Conservation (phyloP, 2,888 invertebrate genomes). For the Metellina segmentata region DNA sequence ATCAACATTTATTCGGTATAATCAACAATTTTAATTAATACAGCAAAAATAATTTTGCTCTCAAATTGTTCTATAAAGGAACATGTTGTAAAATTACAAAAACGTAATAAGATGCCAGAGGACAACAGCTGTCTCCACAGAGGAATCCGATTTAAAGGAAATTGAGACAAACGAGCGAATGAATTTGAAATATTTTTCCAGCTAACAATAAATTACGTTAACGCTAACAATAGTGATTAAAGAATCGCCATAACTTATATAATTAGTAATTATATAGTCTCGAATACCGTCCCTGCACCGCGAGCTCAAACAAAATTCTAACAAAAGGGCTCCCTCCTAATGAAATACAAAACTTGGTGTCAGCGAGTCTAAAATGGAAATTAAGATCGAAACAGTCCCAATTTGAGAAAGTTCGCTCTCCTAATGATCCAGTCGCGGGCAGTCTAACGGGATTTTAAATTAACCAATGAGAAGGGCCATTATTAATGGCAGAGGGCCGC, state of each 20-base stretch:
- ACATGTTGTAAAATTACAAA: too few relatives aligned
- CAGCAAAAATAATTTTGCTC: too few relatives aligned
- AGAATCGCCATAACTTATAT: not conserved
- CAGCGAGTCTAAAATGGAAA: conserved; percentile 62
- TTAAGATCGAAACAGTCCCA: conserved; percentile 59
- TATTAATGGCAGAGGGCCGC: conserved; percentile 51
- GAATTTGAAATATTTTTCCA: too few relatives aligned
- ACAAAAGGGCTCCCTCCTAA: conserved; percentile 43
- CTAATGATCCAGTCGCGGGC: conserved; percentile 55
- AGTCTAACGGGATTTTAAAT: conserved; percentile 72
- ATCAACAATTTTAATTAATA: too few relatives aligned
- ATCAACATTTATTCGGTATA: too few relatives aligned
- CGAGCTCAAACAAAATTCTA: conserved; percentile 31
- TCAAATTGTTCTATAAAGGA: too few relatives aligned
- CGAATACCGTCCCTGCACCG: not conserved
- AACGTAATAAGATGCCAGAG: too few relatives aligned
- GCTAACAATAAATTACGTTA: too few relatives aligned
- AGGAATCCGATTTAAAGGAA: too few relatives aligned
- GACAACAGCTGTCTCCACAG: too few relatives aligned
- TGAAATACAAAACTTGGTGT: conserved; percentile 59
- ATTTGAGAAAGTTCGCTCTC: conserved; percentile 69
- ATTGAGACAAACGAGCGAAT: too few relatives aligned
- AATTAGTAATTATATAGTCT: not conserved
- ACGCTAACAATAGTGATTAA: not conserved
- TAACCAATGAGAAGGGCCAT: conserved; percentile 66